A percentile compares a stretch with the other conserved stretches of the same genome.
phyloP scores from a whole-genome alignment of 2,797 vertebrate genomes.

The Schizopygopsis pylzovi region DNA sequence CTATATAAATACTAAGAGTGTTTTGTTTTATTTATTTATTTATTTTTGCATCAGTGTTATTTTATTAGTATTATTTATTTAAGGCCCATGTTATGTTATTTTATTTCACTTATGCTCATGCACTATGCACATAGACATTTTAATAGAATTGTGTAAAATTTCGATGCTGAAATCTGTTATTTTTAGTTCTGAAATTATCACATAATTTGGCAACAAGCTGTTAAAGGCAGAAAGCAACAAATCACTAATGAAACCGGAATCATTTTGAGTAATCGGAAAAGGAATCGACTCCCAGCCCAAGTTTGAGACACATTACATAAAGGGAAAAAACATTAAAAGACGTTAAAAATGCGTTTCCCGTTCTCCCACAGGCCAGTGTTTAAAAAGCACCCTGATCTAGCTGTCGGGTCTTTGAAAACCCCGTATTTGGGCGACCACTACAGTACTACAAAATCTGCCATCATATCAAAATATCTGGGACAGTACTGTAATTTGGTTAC shows the following conservation, averaged over 20 bases:
- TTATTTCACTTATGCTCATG: background rate
- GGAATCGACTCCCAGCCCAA: background rate
- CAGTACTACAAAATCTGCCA: background rate
- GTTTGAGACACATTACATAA: conserved; percentile 16
- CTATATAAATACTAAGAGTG: background rate
- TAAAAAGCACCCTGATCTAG: conserved; percentile 20
- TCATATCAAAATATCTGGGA: conserved; percentile 22
- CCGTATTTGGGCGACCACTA: background rate
- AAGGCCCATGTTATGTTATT: background rate
- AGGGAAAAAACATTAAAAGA: background rate
- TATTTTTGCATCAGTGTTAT: background rate
- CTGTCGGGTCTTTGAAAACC: background rate
- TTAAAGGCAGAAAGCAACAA: background rate
- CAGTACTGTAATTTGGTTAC: conserved; percentile 18
- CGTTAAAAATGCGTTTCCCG: background rate
- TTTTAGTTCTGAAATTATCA: background rate
- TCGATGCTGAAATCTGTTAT: background rate
- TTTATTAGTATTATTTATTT: background rate
- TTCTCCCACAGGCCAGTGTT: background rate
- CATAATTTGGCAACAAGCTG: background rate
- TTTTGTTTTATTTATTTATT: background rate
- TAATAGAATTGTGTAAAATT: background rate
- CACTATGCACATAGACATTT: background rate
- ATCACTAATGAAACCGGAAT: background rate
- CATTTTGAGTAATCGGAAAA: background rate